Conservation (phyloP, 2,888 invertebrate genomes). For the Unio pictorum region DNA sequence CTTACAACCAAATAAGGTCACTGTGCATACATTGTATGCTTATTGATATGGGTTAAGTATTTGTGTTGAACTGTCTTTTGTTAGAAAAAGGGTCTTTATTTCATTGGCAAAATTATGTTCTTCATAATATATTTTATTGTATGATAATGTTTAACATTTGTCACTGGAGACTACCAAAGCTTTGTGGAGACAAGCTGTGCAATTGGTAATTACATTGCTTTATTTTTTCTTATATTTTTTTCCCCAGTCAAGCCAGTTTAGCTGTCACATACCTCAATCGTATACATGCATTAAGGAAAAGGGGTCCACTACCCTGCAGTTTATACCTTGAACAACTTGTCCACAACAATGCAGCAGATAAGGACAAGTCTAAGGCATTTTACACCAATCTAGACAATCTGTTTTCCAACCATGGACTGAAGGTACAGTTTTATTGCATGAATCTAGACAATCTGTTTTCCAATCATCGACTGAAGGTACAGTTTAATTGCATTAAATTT, state of each 20-base stretch:
- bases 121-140: no score
- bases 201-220: background rate
- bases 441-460: conserved; percentile 57
- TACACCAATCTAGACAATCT: conserved; percentile 51
- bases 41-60: no score
- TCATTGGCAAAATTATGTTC: no score
- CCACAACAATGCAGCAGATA: conserved; percentile 18
- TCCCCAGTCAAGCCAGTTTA: conserved; percentile 79
- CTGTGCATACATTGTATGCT: no score
- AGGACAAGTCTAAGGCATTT: conserved; percentile 31
- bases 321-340: conserved; percentile 75
- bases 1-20: no score
- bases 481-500: no score
- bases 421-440: conserved; percentile 30
- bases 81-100: no score
- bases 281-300: conserved; percentile 83
- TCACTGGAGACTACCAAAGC: background rate
- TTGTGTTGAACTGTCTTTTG: no score
- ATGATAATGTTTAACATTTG: no score
- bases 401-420: conserved; percentile 51
- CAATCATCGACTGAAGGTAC: conserved; percentile 17
- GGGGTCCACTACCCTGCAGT: conserved; percentile 86
- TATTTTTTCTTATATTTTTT: conserved; percentile 5
- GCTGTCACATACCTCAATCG: conserved; percentile 84
- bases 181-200: no score